A percentile compares a stretch with the other conserved stretches of the same genome.
phyloP scores from a whole-genome alignment of 2,113 vertebrate genomes.

The Castor canadensis region DNA sequence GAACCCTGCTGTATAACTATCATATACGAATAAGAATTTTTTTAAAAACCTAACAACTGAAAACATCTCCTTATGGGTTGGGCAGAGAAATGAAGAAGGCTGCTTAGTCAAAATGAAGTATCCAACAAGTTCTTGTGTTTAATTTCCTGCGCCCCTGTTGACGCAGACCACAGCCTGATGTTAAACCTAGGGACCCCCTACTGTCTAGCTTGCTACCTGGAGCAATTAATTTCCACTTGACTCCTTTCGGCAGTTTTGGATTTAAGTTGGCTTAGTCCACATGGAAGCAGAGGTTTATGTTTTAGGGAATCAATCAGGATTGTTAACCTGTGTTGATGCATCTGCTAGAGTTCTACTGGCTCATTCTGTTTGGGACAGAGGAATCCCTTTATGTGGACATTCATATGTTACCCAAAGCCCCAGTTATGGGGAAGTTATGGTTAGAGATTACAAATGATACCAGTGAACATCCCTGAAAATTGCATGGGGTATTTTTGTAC shows the following conservation, averaged over 20 bases:
- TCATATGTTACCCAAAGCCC: neutral
- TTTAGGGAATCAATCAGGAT: neutral
- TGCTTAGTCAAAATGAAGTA: neutral
- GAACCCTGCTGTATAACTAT: too few relatives aligned
- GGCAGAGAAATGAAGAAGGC: neutral
- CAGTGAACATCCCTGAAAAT: neutral
- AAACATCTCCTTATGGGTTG: neutral
- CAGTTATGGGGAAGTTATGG: neutral
- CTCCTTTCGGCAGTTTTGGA: neutral
- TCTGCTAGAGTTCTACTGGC: neutral
- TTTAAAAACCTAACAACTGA: neutral
- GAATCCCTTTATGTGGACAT: neutral
- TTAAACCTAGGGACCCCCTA: neutral
- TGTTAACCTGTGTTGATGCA: neutral
- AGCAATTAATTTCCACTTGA: neutral
- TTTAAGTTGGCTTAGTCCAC: neutral
- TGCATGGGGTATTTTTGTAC: neutral
- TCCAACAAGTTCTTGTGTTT: neutral
- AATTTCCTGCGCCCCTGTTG: neutral
- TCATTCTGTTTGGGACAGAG: neutral
- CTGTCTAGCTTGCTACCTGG: neutral
- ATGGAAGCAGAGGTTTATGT: neutral
- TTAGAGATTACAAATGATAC: neutral
- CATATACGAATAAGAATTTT: too few relatives aligned
- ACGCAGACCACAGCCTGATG: neutral